Conservation (phyloP, 1,140 invertebrate genomes). For the Drosophila hydei region DNA sequence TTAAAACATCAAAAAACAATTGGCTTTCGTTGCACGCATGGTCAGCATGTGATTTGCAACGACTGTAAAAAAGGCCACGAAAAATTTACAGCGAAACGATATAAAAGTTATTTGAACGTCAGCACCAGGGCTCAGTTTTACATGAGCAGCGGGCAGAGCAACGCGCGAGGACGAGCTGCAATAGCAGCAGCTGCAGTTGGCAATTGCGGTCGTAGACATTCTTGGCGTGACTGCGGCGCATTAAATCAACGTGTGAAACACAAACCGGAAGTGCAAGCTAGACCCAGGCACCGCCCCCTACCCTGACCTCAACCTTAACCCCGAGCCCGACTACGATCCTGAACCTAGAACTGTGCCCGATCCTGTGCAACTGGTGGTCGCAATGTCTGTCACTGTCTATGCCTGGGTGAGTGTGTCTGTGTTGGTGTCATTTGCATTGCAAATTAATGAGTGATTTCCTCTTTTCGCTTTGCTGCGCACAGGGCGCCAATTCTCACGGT, state of each 20-base stretch:
- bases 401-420: slow-evolving; percentile 61
- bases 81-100: slow-evolving; percentile 32
- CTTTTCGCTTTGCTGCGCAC: slow-evolving; percentile 59
- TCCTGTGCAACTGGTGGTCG: slow-evolving; percentile 63
- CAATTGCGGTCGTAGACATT: slow-evolving; percentile 38
- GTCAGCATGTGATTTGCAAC: neutral
- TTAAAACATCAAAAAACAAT: neutral
- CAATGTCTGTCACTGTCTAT: slow-evolving; percentile 58
- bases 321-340: slow-evolving; percentile 3
- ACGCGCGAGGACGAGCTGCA: slow-evolving; percentile 41
- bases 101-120: slow-evolving; percentile 69
- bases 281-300: slow-evolving; percentile 14
- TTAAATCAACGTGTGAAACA: slow-evolving; percentile 78
- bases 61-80: slow-evolving; percentile 12
- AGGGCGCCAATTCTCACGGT: slow-evolving; percentile 94
- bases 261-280: slow-evolving; percentile 68
- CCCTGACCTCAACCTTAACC: neutral
- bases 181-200: slow-evolving; percentile 18
- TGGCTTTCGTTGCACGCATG: neutral
- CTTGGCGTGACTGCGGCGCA: slow-evolving; percentile 69
- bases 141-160: slow-evolving; percentile 56
- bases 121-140: slow-evolving; percentile 55
- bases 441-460: slow-evolving; percentile 80
- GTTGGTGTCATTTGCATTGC: slow-evolving; percentile 63
- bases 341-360: neutral